Percentiles rank a stretch among this genome's conserved stretches.
phyloP scores from a whole-genome alignment of 2,888 invertebrate genomes.

The Drosophila mulleri region DNA sequence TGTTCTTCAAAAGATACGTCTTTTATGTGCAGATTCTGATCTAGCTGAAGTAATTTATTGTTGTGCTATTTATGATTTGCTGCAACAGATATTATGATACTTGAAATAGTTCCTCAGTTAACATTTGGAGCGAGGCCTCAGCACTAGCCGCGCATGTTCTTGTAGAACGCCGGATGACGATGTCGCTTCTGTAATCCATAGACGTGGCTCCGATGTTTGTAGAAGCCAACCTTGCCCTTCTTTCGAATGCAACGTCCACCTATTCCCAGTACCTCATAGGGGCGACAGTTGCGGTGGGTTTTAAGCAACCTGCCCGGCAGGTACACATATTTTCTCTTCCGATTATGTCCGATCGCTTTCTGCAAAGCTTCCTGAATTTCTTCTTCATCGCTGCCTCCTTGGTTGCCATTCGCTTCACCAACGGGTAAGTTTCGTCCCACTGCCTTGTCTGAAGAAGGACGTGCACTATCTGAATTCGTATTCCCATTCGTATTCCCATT shows the following conservation, averaged over 20 bases:
- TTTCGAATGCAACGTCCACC: conserved; percentile 54
- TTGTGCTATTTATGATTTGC: no score
- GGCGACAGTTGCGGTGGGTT: conserved; percentile 31
- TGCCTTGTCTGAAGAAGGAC: no score
- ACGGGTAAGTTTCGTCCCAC: no score
- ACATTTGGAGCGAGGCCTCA: background rate
- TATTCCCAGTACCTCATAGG: conserved; percentile 43
- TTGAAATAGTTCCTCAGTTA: background rate
- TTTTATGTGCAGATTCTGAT: background rate
- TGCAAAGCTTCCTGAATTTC: no score
- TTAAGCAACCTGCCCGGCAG: conserved; percentile 47
- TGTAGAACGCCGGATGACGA: conserved; percentile 7
- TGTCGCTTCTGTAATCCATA: conserved; percentile 32
- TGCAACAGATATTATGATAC: background rate
- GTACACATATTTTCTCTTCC: conserved; percentile 12
- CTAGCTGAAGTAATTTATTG: background rate
- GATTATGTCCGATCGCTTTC: conserved; percentile 26
- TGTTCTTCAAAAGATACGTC: background rate
- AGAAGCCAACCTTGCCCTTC: conserved; percentile 30
- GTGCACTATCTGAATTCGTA: no score
- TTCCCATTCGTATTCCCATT: no score
- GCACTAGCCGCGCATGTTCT: no score
- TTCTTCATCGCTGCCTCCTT: no score
- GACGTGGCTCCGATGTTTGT: conserved; percentile 40
- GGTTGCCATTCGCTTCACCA: no score